Evolutionary conservation across 2,113 vertebrate genomes (phyloP), one percentile per base, ranked within the genome.

Genomic region (Puntigrus tetrazona): DNA sequence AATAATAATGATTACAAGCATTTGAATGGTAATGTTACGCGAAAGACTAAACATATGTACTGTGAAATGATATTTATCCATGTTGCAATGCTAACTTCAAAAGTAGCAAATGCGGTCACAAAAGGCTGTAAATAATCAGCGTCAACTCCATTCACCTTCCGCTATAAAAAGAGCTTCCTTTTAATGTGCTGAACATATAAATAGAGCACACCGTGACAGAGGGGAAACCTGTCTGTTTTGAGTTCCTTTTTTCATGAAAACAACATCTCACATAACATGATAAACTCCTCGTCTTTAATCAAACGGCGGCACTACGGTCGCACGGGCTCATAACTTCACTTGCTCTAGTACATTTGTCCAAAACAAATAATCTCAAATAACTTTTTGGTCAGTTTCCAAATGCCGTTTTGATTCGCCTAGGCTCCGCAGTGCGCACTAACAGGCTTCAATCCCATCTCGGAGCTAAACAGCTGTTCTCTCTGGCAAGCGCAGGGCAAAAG

Each of bases 401-500:
- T 27, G 34, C 25, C 8, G 9, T 57, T 55, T 63, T 59, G 11
- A 38, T 41, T 38, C 31, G n/a, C 29, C 10, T 45, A 50, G n/a
- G 4, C 52, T n/a, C 65, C 27, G 79, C 29, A 65, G 29, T 38
- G 63, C 50, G 14, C n/a, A 47, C 55, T 34, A 22, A 65, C 29
- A 81, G 20, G 45, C 65, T 52, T 81, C 20, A 1, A 47, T 27
- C 47, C 31, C 43, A 52, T 81, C 59, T 81, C 25, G 34, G 45
- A 81, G 65, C 63, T 18, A 80, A 84, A 47, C 82, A 87, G 78
- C 79, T 88, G 84, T 81, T 80, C 72, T 65, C 57, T 86, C 63
- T 81, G 81, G 76, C 78, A 81, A 70, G 59, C 63, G 73, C 52
- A 73, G 67, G 8, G 84, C 61, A 73, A 84, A 86, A 78, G 47